These are phyloP conservation scores for Drosophila infuscata DNA, from an alignment of 2,888 invertebrate species.

Conservation along the genomic window DNA sequence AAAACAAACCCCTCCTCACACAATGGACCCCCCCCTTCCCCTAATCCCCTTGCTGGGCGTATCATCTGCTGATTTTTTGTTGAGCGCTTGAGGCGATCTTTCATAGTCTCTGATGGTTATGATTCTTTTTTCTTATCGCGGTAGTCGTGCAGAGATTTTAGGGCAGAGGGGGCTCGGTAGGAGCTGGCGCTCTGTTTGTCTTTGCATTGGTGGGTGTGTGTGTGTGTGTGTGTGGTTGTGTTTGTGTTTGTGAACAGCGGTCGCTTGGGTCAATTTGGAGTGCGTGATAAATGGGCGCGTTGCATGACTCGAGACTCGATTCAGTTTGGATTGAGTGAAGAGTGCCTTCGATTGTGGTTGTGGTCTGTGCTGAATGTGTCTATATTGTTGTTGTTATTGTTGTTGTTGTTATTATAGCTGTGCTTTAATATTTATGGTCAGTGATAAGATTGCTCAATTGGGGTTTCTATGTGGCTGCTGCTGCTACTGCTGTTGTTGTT, in stretches of 20 bases:
- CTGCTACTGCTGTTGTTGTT: conserved; percentile 8
- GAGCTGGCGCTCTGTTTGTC: neutral
- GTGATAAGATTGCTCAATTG: conserved; percentile 79
- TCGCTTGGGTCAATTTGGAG: conserved; percentile 72
- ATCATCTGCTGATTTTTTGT: conserved; percentile 44
- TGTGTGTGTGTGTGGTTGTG: neutral
- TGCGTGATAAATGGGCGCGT: conserved; percentile 78
- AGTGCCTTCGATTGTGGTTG: conserved; percentile 40
- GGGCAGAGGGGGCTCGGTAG: conserved; percentile 6
- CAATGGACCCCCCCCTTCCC: neutral
- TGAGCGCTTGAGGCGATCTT: conserved; percentile 51
- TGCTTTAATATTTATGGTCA: conserved; percentile 69
- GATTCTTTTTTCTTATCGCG: conserved; percentile 57
- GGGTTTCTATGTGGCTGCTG: conserved; percentile 39
- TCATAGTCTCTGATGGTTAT: conserved; percentile 31
- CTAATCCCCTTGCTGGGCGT: conserved; percentile 9
- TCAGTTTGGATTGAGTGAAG: conserved; percentile 23
- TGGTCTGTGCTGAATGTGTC: conserved; percentile 22
- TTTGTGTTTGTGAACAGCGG: conserved; percentile 45
- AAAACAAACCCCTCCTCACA: neutral
- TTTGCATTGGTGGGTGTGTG: conserved; percentile 16
- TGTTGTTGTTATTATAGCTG: conserved; percentile 32
- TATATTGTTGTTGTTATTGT: conserved; percentile 28
- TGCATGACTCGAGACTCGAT: conserved; percentile 68
- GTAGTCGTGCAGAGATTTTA: neutral